Evolutionary conservation across 2,113 vertebrate species (phyloP).

Genomic region (Rhea americana): DNA sequence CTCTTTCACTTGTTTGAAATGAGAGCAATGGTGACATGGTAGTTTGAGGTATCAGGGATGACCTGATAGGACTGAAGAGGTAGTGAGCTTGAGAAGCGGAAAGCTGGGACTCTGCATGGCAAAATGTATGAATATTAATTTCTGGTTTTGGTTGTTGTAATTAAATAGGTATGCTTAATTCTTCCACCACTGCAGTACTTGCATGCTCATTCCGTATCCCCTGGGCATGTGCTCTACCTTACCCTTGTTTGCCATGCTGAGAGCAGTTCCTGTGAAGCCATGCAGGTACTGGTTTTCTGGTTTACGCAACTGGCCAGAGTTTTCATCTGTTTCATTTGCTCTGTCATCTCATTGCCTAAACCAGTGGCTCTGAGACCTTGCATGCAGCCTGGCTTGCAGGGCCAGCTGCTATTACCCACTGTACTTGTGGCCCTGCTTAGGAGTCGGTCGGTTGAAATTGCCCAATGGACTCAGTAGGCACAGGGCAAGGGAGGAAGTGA

Average conservation of each 20-base stretch:
- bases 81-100: neutral
- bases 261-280: neutral
- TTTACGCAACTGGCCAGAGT: neutral
- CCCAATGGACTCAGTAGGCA: neutral
- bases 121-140: neutral
- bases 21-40: neutral
- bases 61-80: neutral
- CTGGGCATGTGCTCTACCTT: neutral
- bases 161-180: neutral
- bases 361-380: neutral
- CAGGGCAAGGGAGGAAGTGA: rapidly evolving
- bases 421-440: neutral
- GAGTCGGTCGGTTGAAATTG: neutral
- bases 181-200: neutral
- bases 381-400: neutral
- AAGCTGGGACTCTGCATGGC: neutral
- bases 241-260: neutral
- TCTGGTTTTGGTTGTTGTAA: neutral
- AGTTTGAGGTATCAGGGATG: neutral
- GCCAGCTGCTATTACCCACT: neutral
- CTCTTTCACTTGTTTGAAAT: neutral
- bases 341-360: neutral
- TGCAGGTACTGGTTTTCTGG: rapidly evolving
- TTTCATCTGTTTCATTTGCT: neutral
- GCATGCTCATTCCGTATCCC: rapidly evolving